phyloP scores from a whole-genome alignment of 2,113 vertebrate genomes.

The Carassius auratus region DNA sequence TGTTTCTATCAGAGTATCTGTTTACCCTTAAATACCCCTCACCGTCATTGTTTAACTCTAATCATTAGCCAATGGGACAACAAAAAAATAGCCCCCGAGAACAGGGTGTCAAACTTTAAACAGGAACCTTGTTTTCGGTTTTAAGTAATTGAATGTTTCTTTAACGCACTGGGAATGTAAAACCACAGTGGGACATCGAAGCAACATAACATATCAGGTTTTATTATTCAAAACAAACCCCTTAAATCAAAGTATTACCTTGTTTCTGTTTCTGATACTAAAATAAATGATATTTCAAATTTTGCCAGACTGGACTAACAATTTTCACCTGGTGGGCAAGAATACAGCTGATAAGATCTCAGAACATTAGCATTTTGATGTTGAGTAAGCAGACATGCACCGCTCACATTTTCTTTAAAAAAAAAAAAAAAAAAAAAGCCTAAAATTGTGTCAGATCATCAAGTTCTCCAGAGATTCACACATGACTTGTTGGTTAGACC shows the following conservation, averaged over 20 bases:
- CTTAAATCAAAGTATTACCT: background rate
- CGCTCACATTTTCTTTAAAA: background rate
- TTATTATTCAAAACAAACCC: background rate
- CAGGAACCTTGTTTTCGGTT: background rate
- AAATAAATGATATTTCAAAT: no score
- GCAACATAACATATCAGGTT: background rate
- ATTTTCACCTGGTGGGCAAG: background rate
- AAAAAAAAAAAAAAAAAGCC: slow-evolving; percentile 24
- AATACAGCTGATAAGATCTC: background rate
- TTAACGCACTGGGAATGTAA: background rate
- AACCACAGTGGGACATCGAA: background rate
- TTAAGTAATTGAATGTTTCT: background rate
- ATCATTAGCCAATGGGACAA: slow-evolving; percentile 66
- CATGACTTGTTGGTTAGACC: slow-evolving; percentile 10
- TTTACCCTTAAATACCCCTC: slow-evolving; percentile 71
- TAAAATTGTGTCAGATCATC: slow-evolving; percentile 14
- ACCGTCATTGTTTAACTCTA: slow-evolving; percentile 71
- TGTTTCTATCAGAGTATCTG: slow-evolving; percentile 63
- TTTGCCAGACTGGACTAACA: background rate
- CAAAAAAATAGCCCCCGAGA: background rate
- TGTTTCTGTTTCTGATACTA: no score
- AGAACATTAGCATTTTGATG: background rate
- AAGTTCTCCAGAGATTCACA: slow-evolving; percentile 2
- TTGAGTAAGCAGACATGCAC: background rate
- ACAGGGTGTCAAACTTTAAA: background rate